Evolutionary conservation across 2,113 vertebrate species (phyloP).

Genomic region (Anolis sagrei): DNA sequence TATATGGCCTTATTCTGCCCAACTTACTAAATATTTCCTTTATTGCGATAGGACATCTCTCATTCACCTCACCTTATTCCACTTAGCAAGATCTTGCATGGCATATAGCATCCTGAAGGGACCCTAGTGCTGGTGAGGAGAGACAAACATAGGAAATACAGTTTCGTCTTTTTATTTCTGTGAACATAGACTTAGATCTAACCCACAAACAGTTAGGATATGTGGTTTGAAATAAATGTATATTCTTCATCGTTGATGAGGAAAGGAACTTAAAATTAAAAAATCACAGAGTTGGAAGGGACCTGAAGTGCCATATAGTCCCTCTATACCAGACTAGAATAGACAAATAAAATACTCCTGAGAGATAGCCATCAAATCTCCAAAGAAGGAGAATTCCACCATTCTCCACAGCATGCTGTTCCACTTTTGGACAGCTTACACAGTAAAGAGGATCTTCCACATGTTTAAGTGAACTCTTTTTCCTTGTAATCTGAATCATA

Average conservation of each 20-base stretch:
- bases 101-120: neutral
- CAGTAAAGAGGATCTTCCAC: too few species aligned
- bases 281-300: neutral
- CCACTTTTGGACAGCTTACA: too few species aligned
- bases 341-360: too few species aligned
- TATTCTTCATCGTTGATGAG: neutral
- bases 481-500: too few species aligned
- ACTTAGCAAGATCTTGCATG: neutral
- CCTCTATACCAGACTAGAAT: too few species aligned
- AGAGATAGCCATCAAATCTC: too few species aligned
- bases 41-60: neutral
- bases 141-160: neutral
- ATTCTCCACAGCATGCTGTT: too few species aligned
- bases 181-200: accelerated
- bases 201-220: neutral
- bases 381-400: too few species aligned
- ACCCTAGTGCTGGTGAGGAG: neutral
- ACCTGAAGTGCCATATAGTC: too few species aligned
- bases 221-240: neutral
- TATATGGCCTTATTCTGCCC: neutral
- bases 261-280: neutral
- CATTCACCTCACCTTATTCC: neutral
- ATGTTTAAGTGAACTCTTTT: too few species aligned
- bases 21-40: neutral
- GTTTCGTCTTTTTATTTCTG: neutral